Percentiles rank a stretch among this genome's conserved stretches.
Evolutionary conservation across 2,113 vertebrate species (phyloP).

Genomic region (Puntigrus tetrazona): DNA sequence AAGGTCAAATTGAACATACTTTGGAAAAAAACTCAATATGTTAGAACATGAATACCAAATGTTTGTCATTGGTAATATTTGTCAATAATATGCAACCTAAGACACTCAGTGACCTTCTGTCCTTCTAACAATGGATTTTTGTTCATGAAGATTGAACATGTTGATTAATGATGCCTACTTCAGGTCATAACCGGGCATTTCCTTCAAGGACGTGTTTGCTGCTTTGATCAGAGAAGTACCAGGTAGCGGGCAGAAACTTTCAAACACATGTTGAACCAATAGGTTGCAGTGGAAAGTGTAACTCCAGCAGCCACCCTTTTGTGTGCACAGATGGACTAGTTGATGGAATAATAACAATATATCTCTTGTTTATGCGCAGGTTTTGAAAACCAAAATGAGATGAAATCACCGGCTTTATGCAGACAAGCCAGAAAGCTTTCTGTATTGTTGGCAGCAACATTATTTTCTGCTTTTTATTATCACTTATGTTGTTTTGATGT

Average conservation of each 20-base stretch:
- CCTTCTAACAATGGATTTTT: conserved; percentile 55
- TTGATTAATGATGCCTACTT: conserved; percentile 1
- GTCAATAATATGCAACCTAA: background rate
- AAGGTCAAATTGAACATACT: no score
- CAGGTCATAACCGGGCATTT: background rate
- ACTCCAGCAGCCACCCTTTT: background rate
- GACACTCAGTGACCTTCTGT: background rate
- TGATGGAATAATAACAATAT: conserved; percentile 26
- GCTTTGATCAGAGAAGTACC: background rate
- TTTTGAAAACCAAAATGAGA: conserved; percentile 30
- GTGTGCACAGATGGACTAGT: conserved; percentile 9
- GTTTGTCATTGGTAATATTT: no score
- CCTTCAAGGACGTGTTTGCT: background rate
- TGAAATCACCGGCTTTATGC: conserved; percentile 10
- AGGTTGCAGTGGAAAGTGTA: background rate
- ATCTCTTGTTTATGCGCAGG: conserved; percentile 15
- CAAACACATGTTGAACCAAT: background rate
- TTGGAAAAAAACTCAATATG: no score
- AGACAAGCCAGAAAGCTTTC: conserved; percentile 1
- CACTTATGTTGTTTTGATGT: conserved; percentile 42
- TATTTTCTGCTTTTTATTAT: conserved; percentile 40
- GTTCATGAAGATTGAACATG: conserved; percentile 61
- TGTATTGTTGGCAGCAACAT: conserved; percentile 30
- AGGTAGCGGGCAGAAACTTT: background rate
- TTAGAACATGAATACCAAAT: no score